Base-by-base conservation (phyloP, 2,888 invertebrate genomes). In the Nipponacmea schrenckii region DNA sequence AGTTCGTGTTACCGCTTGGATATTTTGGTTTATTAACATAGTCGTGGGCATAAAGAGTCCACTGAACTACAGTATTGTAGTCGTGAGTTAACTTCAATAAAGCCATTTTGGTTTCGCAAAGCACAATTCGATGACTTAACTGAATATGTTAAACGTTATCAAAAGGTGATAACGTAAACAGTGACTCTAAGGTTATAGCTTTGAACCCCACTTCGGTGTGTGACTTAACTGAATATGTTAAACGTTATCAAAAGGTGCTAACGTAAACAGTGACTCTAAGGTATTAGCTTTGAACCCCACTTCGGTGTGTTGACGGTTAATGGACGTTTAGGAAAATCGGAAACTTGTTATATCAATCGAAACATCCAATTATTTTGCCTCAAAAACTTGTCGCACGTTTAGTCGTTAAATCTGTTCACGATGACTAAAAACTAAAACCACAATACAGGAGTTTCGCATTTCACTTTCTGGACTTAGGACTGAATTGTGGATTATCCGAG, bases 401-500 rank as follows among this genome's bases (percentile, higher is more conserved):
- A 15, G 24, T 71, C 15, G 63, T 75, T 20, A 56, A 14, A 24
- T 10, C 27, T 26, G 27, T 70, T 64, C 75, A 75, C 46, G 67
- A 62, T 17, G 5, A n/a, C n/a, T n/a, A n/a, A n/a, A n/a, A n/a
- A 64, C 26, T 63, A 62, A 17, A 10, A 46, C 4, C 73, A 75
- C 64, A 27, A 27, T 3, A 48, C 24, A 8, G 75, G 75, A 20
- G 71, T 68, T 24, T 74, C 74, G 50, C n/a, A n/a, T 70, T 12
- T 27, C 39, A 20, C 45, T 75, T 14, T 56, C 71, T 45, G 50
- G 8, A 26, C 4, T 75, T 17, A 68, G 67, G 1, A 15, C 69
- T 2, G n/a, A 64, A 26, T 75, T 67, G 45, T 75, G 75, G 73
- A 74, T 75, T 17, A 67, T 71, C n/a, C 31, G 68, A 17, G 75